phyloP scores from a whole-genome alignment of 2,113 vertebrate genomes.

The Xyliphius kryptos region DNA sequence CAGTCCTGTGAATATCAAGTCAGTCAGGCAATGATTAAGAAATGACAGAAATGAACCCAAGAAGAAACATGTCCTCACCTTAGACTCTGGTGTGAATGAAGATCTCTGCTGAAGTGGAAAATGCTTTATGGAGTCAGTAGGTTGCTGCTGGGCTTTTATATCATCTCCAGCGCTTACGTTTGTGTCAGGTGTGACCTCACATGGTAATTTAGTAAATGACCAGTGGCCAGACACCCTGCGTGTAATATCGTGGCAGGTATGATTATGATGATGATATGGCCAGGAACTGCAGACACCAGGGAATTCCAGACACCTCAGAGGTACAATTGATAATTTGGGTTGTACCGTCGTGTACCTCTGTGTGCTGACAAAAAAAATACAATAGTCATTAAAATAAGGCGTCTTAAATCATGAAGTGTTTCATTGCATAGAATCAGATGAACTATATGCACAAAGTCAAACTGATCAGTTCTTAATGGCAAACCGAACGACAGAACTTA shows the following conservation, averaged over 20 bases:
- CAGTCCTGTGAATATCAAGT: too few relatives aligned
- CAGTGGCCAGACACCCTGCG: slow-evolving; percentile 51
- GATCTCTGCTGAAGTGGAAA: not conserved
- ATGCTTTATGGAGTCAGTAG: not conserved
- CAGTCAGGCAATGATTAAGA: not conserved
- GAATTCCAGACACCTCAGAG: not conserved
- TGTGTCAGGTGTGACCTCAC: slow-evolving; percentile 18
- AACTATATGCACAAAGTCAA: too few relatives aligned
- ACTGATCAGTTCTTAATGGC: too few relatives aligned
- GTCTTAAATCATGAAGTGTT: too few relatives aligned
- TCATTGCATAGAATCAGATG: too few relatives aligned
- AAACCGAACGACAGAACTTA: too few relatives aligned
- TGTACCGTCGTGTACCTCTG: too few relatives aligned
- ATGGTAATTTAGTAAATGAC: slow-evolving; percentile 64
- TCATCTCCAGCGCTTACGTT: not conserved
- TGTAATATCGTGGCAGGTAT: not conserved
- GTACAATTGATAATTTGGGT: not conserved
- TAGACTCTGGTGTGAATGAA: not conserved
- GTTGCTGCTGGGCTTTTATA: slow-evolving; percentile 23
- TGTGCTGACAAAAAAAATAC: too few relatives aligned
- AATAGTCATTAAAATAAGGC: too few relatives aligned
- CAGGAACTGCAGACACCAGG: not conserved
- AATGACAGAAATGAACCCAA: not conserved
- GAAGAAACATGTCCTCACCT: slow-evolving; percentile 1
- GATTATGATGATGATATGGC: not conserved